phyloP scores from a whole-genome alignment of 1,140 invertebrate genomes.

The Nomia melanderi region DNA sequence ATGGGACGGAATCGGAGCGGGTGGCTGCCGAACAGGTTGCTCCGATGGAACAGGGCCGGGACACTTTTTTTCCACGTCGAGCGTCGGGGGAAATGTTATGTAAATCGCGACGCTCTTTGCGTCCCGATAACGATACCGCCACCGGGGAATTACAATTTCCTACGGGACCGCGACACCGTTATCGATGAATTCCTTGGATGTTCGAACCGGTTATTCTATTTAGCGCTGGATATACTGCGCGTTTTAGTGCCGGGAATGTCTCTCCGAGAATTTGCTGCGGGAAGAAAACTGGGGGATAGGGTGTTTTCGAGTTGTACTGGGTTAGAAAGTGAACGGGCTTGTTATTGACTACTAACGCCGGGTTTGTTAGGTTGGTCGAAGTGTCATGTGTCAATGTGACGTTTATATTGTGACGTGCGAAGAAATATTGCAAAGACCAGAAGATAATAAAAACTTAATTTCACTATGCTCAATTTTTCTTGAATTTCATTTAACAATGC shows the following conservation, averaged over 20 bases:
- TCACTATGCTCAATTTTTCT: no score
- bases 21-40: neutral
- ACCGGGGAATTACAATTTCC: neutral
- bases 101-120: slow-evolving; percentile 4
- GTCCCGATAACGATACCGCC: slow-evolving; percentile 11
- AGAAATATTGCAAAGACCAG: no score
- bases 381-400: no score
- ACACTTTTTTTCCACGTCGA: neutral
- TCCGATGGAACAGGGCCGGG: neutral
- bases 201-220: slow-evolving; percentile 13
- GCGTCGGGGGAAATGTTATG: neutral
- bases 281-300: no score
- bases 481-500: no score
- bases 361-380: no score
- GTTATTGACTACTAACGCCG: no score
- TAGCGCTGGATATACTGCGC: neutral
- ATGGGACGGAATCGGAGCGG: neutral
- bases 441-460: no score
- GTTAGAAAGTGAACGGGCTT: no score
- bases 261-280: neutral
- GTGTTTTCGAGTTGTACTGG: no score
- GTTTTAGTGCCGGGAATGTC: neutral
- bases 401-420: no score
- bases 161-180: no score
- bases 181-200: neutral